Base-by-base conservation (phyloP, 2,888 invertebrate genomes). In the Yponomeuta sedellus region DNA sequence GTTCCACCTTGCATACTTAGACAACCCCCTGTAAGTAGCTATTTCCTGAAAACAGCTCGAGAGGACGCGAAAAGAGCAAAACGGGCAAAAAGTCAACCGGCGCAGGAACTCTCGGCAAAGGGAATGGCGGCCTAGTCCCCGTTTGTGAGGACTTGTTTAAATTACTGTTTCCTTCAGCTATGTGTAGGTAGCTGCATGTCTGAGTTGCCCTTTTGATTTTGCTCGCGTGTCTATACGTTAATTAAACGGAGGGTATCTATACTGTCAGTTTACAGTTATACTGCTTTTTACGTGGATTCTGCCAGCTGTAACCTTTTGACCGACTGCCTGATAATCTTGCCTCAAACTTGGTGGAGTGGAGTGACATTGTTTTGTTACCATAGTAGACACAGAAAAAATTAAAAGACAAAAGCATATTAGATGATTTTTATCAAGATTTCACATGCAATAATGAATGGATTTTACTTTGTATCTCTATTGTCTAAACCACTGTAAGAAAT, bases 121-220 rank as follows among this genome's bases (percentile, higher is more conserved):
- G 59, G 25, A 59, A 19, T 59, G n/a, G 20, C 25, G 16, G 16
- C 44, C 25, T 12, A 59, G 20, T 22, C 20, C 25, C 20, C 25
- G 59, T 59, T 20, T 59, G 59, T 59, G 25, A 22, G 59, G 25
- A 59, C 25, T 25, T 59, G 20, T 20, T 59, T 59, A 22, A 59
- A 59, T 58, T 58, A 59, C 59, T 59, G 59, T 22, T 19, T 22
- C 10, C 20, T 22, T 25, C 59, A 59, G 12, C 16, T 52, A 52
- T 4, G 12, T 52, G 44, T 16, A 52, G 44, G 44, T 16, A 52
- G 16, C 44, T 16, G 16, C 16, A 52, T 52, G 44, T 5, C 44
- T 16, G 44, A 52, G 4, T 12, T 52, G 44, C 16, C 5, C 44
- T 12, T 52, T 52, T 52, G 10, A 52, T 16, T 52, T 52, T 12